Conservation (phyloP, 2,797 vertebrate species). For the Microcaecilia unicolor region DNA sequence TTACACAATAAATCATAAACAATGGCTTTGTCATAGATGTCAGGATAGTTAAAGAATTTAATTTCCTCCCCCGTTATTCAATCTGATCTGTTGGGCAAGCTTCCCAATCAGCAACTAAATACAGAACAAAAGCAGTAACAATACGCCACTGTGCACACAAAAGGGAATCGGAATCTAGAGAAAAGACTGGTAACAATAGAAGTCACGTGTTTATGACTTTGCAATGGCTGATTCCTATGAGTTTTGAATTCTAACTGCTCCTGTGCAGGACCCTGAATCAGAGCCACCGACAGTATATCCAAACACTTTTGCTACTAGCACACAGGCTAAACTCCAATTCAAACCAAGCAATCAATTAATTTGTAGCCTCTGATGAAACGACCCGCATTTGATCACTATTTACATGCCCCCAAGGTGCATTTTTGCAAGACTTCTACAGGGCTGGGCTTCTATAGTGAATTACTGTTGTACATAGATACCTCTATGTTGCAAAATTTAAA, state of each 20-base stretch:
- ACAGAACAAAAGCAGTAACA: constrained; percentile 24
- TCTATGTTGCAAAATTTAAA: too few relatives aligned
- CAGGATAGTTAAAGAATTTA: constrained; percentile 17
- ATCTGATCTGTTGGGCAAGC: constrained; percentile 15
- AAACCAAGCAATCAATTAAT: too few relatives aligned
- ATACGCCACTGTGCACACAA: not conserved
- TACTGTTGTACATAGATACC: too few relatives aligned
- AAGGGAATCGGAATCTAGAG: constrained; percentile 36
- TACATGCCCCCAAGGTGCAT: too few relatives aligned
- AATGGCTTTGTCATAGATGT: constrained; percentile 20
- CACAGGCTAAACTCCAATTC: too few relatives aligned
- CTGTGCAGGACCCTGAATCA: constrained; percentile 21
- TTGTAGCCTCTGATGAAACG: too few relatives aligned
- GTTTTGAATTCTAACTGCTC: constrained; percentile 14
- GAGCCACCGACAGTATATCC: too few relatives aligned
- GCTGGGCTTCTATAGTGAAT: too few relatives aligned
- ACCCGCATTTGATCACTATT: too few relatives aligned
- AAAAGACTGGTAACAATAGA: constrained; percentile 27
- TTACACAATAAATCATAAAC: constrained; percentile 18
- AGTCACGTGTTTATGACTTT: constrained; percentile 2
- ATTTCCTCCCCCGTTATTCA: constrained; percentile 28
- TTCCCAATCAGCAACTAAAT: constrained; percentile 37
- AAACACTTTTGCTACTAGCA: too few relatives aligned
- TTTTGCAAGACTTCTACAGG: too few relatives aligned
- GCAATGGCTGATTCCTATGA: constrained; percentile 1